Percentiles rank a stretch among this genome's conserved stretches.
phyloP scores from a whole-genome alignment of 1,140 invertebrate species.

The Lepidurus arcticus region DNA sequence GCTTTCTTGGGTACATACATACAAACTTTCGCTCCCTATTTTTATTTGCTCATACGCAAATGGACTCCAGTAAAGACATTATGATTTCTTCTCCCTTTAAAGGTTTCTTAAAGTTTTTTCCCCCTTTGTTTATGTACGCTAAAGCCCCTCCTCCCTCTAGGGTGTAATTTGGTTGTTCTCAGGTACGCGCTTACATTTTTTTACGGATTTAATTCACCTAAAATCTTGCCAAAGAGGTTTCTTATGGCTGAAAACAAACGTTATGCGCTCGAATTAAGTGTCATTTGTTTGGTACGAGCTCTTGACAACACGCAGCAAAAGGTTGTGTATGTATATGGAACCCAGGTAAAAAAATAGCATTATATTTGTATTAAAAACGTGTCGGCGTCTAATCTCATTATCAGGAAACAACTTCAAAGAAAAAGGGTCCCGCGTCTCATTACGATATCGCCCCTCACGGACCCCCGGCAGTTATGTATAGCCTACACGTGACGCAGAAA shows the following conservation, averaged over 20 bases:
- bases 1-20: no score
- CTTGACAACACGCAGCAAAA: no score
- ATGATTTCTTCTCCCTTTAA: no score
- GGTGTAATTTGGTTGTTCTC: neutral
- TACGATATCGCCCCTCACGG: neutral
- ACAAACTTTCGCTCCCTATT: no score
- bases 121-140: no score
- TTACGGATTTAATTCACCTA: neutral
- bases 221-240: neutral
- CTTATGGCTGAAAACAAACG: neutral
- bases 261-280: neutral
- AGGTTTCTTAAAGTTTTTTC: no score
- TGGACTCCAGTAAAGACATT: no score
- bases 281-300: neutral
- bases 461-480: neutral
- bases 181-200: neutral
- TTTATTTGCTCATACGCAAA: no score
- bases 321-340: neutral
- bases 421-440: neutral
- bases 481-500: conserved; percentile 2
- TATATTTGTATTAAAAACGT: no score
- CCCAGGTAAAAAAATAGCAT: no score
- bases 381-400: neutral
- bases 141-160: neutral
- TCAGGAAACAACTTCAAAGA: neutral